Evolutionary conservation across 1,140 invertebrate species (phyloP), one percentile per base, ranked within the genome.

Genomic region (Heliconius nattereri): DNA sequence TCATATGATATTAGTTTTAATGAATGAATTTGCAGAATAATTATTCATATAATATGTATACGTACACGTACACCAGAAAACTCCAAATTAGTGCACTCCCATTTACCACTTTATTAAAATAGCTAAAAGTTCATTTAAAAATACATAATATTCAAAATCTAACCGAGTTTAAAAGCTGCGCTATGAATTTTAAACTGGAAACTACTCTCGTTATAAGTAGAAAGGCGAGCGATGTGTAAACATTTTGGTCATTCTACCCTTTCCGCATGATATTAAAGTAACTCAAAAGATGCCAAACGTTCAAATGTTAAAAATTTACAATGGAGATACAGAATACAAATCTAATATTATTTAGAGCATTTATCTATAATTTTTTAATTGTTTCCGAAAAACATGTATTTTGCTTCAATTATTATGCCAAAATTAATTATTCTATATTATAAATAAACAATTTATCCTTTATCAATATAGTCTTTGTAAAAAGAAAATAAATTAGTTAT

Each of bases 161-260:
- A 90, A 87, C 84, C 78, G 83, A 89, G 84, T 89, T 89, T 88
- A 85, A 91, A 90, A 90, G 85, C 87, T 86, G 75, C 85, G 83
- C 84, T 89, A 87, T 92, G 87, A 91, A 91, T 90, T 92, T 89
- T 88, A 89, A 89, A 90, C 85, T 85, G 83, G 83, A 90, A 90
- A 88, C 85, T 90, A 87, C 87, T 87, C 72, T 70, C 79, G 79
- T 76, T 79, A 83, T 79, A 79, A 82, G 86, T 76, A 86, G 83
- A 85, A 84, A 87, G 60, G 75, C 85, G 83, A 87, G 83, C 86
- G 84, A 82, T 86, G 84, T 85, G 87, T 86, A 90, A 89, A 89
- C 85, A 87, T 78, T 78, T 73, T 37, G 76, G 71, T 71, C 52
- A 73, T 78, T 78, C 71, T 60, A 57, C 76, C 71, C 71, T 78